Evolutionary conservation across 2,888 invertebrate species (phyloP), one percentile per base, ranked within the genome.

Genomic region (Flexamia atlantica): DNA sequence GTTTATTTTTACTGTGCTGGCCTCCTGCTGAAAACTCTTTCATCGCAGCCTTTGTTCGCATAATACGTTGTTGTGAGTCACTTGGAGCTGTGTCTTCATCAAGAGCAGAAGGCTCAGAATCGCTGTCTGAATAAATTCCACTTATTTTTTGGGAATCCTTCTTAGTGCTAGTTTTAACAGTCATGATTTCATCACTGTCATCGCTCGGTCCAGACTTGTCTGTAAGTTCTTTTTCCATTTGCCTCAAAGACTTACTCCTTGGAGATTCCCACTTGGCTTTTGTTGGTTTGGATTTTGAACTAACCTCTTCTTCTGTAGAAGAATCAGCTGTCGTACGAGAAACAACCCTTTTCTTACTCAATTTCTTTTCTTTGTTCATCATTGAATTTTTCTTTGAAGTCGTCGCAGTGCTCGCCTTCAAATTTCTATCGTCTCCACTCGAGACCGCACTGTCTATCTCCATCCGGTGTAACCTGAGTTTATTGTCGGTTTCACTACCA

Each of bases 51-150:
- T 97, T 97, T 17, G 96, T 97, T 87, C 96, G 92, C 86, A 96
- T 92, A 70, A 91, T 92, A 87, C 93, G 91, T 89, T 94, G 94
- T 88, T 94, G 94, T 7, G 94, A 93, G 90, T 95, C 95, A 88
- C 93, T 94, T 0, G 20, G 94, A 93, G 86, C 92, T 30, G 79
- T 79, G 32, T 80, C 68, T 25, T 92, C 93, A 74, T 92, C 91
- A 88, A 93, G 93, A 0, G 85, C 42, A 4, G 89, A 88, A 14
- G 91, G 90, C 88, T 94, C 94, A 0, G 94, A 92, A 88, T 95
- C 95, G 87, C 95, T 95, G 87, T 97, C 96, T 0, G 97, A 97
- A 90, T 97, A 97, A 87, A 97, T 97, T 85, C 95, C 94, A 25
- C 94, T 91, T n/a, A 93, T 92, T 84, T 92, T 92, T 89, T 93